Base-by-base conservation (phyloP, 2,888 invertebrate genomes). In the Acleris literana region DNA sequence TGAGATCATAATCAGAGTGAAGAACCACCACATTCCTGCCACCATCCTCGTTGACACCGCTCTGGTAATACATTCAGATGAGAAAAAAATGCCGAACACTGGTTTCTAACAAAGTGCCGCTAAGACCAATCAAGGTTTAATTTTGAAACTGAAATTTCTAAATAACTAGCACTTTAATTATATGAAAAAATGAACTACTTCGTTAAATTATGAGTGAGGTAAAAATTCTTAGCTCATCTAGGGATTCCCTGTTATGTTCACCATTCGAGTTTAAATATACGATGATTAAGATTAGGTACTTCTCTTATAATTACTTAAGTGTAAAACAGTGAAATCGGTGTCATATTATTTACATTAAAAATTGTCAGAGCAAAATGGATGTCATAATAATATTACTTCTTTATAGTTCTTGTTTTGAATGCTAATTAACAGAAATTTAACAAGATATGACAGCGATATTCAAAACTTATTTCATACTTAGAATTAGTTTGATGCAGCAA, bases 11-110 rank as follows among this genome's bases (percentile, higher is more conserved):
- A 98, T 98, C 56, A 98, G 91, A 0, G 97, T 97, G 88, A 98
- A 98, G 88, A 98, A 98, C 98, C 98, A 98, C 97, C 97, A 97
- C 95, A 97, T 97, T 46, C 97, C 97, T 2, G 97, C 97, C 11
- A 97, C 96, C 95, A 97, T 96, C 70, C 98, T 93, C 0, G 97
- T 97, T 0, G 97, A 97, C 16, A 97, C 96, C 51, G 97, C 97
- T 89, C 97, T 96, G 85, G 68, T 44, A 22, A 56, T 39, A 48
- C 25, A 60, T 58, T 65, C 51, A 61, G 13, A 53, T 53, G 11
- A 62, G 29, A 44, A 29, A 17, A 58, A 44, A 56, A 43, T 54
- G 29, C 46, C 5, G 6, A 1, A 16, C 43, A 43, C 16, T 5
- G 16, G 44, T 16, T 46, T 46, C 9, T 33, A 9, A 9, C n/a